Evolutionary conservation across 1,140 invertebrate species (phyloP), one percentile per base, ranked within the genome.

Genomic region (Calycopis cecrops): DNA sequence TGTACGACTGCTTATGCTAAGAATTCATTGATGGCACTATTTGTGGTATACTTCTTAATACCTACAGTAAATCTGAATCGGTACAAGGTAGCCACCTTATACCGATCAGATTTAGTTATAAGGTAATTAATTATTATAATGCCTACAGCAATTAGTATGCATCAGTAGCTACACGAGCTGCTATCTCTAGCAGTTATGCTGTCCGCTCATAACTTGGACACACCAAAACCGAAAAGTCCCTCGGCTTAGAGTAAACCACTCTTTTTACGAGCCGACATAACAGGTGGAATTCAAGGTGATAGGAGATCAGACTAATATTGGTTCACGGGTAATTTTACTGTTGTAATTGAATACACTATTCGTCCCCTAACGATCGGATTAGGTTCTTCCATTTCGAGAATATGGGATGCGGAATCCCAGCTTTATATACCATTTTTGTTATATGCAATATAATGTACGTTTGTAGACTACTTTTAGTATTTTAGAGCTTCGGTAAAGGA

Each of bases 211-310:
- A 34, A 42, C 58, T 57, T 60, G 53, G 14, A 21, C 57, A 54
- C 37, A 10, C 9, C 21, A 16, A 17, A 33, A 34, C 21, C 48
- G 14, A 38, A 37, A 33, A 49, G 40, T 53, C 56, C 59, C 59
- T 56, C 34, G 55, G 62, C 57, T 60, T 50, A 59, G 60, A 55
- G 56, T 62, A 62, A 64, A 60, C 52, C 62, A 55, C 52, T 47
- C 57, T 52, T 57, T 66, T 66, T 66, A 66, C 57, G 63, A 58
- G 57, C 37, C 50, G 47, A 59, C 58, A 60, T 60, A 54, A 60
- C 55, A 55, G 51, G 51, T 52, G 51, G 38, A 40, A 34, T 37
- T 28, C 58, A 56, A 63, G 62, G 62, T 59, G 53, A 57, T 52
- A 52, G 51, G 35, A 37, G 51, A 21, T 37, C 51, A 38, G 28